These are phyloP conservation scores for Noctua janthe DNA, from an alignment of 2,888 invertebrate species.

Conservation along the genomic window DNA sequence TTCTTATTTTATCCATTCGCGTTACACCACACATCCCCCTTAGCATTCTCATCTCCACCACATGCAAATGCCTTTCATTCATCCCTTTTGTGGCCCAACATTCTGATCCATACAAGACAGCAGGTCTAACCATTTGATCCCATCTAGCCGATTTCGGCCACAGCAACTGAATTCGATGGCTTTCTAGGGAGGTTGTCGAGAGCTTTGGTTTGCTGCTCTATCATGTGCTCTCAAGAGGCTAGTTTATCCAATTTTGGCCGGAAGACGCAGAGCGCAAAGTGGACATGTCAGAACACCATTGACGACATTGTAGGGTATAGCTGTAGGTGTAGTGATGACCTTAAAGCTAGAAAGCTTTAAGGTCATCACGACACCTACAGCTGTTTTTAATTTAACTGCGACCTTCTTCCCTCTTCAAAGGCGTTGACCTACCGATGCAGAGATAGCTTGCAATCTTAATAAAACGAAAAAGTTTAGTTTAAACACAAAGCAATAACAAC, in stretches of 20 bases:
- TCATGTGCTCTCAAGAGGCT: neutral
- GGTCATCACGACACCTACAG: neutral
- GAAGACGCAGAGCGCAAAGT: neutral
- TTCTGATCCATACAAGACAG: no score
- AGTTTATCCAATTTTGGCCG: neutral
- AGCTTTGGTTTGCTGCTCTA: neutral
- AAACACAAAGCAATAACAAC: neutral
- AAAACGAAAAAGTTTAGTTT: no score
- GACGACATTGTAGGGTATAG: neutral
- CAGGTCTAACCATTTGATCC: no score
- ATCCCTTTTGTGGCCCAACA: no score
- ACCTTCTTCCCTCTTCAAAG: neutral
- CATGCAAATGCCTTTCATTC: no score
- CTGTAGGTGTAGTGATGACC: no score
- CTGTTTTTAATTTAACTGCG: neutral
- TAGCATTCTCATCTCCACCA: no score
- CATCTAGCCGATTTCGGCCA: neutral
- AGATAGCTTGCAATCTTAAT: no score
- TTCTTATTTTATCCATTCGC: no score
- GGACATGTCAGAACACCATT: neutral
- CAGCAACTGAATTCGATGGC: neutral
- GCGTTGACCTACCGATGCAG: no score
- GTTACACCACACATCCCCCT: no score
- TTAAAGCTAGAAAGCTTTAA: neutral
- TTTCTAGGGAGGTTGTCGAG: neutral